These are phyloP conservation scores for Amphimedon queenslandica DNA, from an alignment of 37 sponge, comb jelly and placozoan species.

Conservation along the genomic window DNA sequence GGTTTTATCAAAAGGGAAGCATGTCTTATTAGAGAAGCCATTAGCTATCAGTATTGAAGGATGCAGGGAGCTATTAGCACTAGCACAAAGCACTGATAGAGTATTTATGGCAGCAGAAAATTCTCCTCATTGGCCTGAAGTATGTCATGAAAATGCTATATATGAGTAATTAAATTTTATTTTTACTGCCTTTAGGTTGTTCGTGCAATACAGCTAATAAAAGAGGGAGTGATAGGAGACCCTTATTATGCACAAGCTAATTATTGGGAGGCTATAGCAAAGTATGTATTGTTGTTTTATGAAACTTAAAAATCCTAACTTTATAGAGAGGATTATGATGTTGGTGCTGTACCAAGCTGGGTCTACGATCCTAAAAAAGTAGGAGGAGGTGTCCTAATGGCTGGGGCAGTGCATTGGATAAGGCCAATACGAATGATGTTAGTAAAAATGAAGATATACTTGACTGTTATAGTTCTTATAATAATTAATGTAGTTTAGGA, in stretches of 20 bases:
- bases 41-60: constrained; percentile 26
- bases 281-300: background rate
- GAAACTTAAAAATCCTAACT: constrained; percentile 19
- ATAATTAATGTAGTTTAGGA: constrained; percentile 12
- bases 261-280: constrained; percentile 55
- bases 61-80: constrained; percentile 19
- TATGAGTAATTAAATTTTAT: no score
- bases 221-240: constrained; percentile 25
- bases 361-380: constrained; percentile 10
- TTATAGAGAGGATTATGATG: constrained; percentile 25
- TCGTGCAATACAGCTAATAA: constrained; percentile 38
- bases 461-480: background rate
- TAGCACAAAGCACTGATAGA: background rate
- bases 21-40: constrained; percentile 67
- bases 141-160: no score
- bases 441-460: background rate
- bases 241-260: constrained; percentile 39
- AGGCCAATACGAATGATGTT: constrained; percentile 26
- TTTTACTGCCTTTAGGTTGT: no score
- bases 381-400: constrained; percentile 56
- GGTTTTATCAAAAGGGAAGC: constrained; percentile 40
- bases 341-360: constrained; percentile 16
- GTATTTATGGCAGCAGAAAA: constrained; percentile 57
- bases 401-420: constrained; percentile 37
- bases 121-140: constrained; percentile 55